A percentile compares a stretch with the other conserved stretches of the same genome.
Evolutionary conservation across 2,797 vertebrate genomes (phyloP).

Genomic region (Limnodromus scolopaceus): DNA sequence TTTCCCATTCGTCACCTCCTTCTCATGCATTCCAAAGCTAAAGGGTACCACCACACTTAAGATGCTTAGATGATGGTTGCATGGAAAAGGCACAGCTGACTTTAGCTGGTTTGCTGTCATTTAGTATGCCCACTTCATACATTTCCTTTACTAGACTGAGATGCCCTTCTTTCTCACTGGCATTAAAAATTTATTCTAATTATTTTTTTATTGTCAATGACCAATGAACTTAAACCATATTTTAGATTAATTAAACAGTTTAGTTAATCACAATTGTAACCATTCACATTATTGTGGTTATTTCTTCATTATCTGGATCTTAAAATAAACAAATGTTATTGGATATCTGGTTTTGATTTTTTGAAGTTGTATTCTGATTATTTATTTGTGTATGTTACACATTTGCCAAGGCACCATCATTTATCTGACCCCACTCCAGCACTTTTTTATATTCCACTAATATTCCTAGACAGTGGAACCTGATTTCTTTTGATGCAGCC

Average conservation of each 20-base stretch:
- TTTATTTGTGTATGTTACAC: neutral
- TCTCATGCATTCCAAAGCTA: neutral
- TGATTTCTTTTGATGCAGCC: slow-evolving; percentile 62
- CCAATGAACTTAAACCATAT: neutral
- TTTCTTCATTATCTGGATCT: neutral
- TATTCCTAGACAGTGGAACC: slow-evolving; percentile 30
- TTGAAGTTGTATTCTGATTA: neutral
- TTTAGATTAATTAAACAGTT: neutral
- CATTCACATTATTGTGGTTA: neutral
- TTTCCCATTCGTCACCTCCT: neutral
- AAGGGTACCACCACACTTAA: neutral
- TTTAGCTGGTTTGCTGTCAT: neutral
- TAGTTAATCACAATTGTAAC: neutral
- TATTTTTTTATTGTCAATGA: neutral
- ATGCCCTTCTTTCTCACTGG: neutral
- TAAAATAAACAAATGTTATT: neutral
- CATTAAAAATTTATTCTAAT: neutral
- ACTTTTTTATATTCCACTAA: slow-evolving; percentile 33
- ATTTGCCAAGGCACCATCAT: neutral
- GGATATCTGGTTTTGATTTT: neutral
- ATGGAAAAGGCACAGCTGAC: neutral
- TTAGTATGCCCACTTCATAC: neutral
- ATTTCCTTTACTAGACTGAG: neutral
- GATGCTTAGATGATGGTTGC: neutral
- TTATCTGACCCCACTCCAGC: slow-evolving; percentile 4